phyloP scores from a whole-genome alignment of 2,113 vertebrate species.

The Mastomys natalensis region DNA sequence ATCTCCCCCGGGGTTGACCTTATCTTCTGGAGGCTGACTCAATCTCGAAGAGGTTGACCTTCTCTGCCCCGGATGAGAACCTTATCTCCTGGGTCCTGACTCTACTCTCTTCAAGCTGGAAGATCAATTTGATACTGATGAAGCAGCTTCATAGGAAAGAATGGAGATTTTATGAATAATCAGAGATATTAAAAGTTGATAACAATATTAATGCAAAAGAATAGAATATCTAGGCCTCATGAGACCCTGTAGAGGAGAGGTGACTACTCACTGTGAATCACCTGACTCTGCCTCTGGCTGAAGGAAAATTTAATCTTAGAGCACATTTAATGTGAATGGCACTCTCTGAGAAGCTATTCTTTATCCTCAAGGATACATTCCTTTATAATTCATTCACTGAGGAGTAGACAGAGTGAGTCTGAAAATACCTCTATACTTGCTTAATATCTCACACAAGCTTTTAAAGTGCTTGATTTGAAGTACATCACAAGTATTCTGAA shows the following conservation, averaged over 20 bases:
- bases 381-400: background rate
- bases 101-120: background rate
- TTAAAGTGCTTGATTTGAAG: constrained; percentile 22
- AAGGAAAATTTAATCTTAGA: background rate
- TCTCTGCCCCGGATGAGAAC: background rate
- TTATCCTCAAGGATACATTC: background rate
- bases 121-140: background rate
- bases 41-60: background rate
- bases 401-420: background rate
- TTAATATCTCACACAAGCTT: background rate
- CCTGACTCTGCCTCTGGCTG: background rate
- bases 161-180: background rate
- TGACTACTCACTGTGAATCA: background rate
- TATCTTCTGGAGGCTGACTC: background rate
- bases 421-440: background rate
- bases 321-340: background rate
- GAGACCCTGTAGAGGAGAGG: background rate
- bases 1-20: background rate
- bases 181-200: background rate
- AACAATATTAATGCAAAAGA: background rate
- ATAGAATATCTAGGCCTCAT: no score
- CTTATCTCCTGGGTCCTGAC: no score
- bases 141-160: background rate
- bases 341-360: background rate
- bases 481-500: background rate